Base-by-base conservation (phyloP, 2,797 vertebrate species). In the Gambelia wislizenii region DNA sequence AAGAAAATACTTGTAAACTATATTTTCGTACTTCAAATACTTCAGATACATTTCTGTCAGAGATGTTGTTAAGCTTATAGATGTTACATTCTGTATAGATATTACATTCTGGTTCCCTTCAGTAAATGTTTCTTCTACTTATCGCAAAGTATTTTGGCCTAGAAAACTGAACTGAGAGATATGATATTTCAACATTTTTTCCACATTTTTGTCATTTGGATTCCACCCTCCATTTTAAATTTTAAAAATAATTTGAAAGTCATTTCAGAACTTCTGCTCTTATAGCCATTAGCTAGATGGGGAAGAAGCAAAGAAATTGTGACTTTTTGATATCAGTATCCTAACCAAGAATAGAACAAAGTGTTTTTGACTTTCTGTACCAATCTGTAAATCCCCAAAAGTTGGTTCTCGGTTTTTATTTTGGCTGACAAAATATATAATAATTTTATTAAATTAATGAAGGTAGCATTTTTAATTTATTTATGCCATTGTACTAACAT, bases 1-100 rank as follows among this genome's bases (percentile, higher is more conserved):
- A 25, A 85, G 20, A 67, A 84, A 70, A 30, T 91, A 47, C 4
- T 54, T 83, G 22, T 18, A 88, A 88, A 42, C 25, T 61, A 93
- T 0, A 3, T 80, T 90, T 87, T 3, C 33, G 69, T 91, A 0
- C 13, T 67, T 1, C 0, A 0, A 91, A 25, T 79, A 72, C 82
- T 54, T 92, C 52, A 59, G 52, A n/a, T 88, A 75, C 36, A 89
- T 6, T 64, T 52, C 13, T 42, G 86, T 88, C 86, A 87, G 52
- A 54, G 79, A 20, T 91, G 33, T 59, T 56, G 86, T 39, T 79
- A 20, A 81, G 5, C 80, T 89, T 80, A 56, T 56, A 79, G 1
- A n/a, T 52, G 33, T 16, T 91, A 77, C 10, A 25, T 56, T 85
- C 10, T 83, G 36, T 47, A 87, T 67, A 7, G 76, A 49, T 16